These are phyloP conservation scores for Spodoptera littoralis DNA, from an alignment of 2,888 invertebrate species.

Conservation along the genomic window DNA sequence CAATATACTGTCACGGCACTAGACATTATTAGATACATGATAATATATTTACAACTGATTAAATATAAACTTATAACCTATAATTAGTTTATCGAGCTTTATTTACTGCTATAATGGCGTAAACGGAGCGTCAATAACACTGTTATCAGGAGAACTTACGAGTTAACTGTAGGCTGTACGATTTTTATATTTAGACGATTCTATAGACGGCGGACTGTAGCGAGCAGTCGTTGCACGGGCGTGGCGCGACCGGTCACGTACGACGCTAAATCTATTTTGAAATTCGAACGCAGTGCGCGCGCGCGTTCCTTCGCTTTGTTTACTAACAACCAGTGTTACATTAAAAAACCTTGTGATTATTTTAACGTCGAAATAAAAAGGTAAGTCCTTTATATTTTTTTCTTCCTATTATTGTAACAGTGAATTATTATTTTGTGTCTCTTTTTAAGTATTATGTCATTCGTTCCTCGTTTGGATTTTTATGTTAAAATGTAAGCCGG, in stretches of 20 bases:
- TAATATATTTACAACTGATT: constrained; percentile 12
- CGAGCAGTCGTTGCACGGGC: constrained; percentile 47
- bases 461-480: constrained; percentile 9
- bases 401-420: neutral
- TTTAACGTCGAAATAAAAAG: constrained; percentile 22
- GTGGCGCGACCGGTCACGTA: constrained; percentile 39
- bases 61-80: neutral
- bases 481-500: constrained; percentile 24
- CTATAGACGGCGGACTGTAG: constrained; percentile 21
- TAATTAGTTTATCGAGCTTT: constrained; percentile 20
- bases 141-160: constrained; percentile 49
- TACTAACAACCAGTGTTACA: constrained; percentile 62
- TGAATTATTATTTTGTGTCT: neutral
- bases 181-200: constrained; percentile 63
- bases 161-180: constrained; percentile 22
- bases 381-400: constrained; percentile 30
- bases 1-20: too few species aligned
- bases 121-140: constrained; percentile 34
- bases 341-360: constrained; percentile 19
- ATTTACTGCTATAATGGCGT: constrained; percentile 10
- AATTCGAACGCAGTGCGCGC: constrained; percentile 44
- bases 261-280: constrained; percentile 43
- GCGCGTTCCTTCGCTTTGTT: constrained; percentile 61
- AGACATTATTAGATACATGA: constrained; percentile 2
- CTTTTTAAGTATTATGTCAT: constrained; percentile 12